phyloP scores from a whole-genome alignment of 2,888 invertebrate species.

The Drosophila atripex region DNA sequence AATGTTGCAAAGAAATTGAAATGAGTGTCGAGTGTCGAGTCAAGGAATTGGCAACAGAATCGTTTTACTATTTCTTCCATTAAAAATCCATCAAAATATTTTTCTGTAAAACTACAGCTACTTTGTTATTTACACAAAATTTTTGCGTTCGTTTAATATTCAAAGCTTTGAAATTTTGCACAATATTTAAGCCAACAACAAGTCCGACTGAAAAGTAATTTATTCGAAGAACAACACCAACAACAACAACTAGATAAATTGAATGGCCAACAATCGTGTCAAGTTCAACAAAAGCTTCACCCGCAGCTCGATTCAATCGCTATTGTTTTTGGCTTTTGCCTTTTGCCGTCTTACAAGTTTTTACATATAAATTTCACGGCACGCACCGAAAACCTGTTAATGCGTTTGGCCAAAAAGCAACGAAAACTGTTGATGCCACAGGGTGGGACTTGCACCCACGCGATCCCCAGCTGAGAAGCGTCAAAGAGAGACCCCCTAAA shows the following conservation, averaged over 20 bases:
- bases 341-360: constrained; percentile 44
- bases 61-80: neutral
- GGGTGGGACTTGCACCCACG: constrained; percentile 63
- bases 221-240: constrained; percentile 40
- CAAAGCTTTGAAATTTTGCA: constrained; percentile 66
- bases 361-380: constrained; percentile 61
- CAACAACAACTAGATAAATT: constrained; percentile 37
- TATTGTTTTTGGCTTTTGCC: constrained; percentile 33
- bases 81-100: neutral
- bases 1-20: constrained; percentile 31
- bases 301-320: constrained; percentile 52
- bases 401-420: constrained; percentile 55
- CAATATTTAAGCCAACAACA: constrained; percentile 52
- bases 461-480: constrained; percentile 21
- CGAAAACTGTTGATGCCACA: constrained; percentile 20
- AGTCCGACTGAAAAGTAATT: constrained; percentile 38
- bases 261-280: constrained; percentile 64
- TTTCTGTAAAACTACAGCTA: neutral
- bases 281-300: constrained; percentile 76
- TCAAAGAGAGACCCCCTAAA: neutral
- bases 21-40: constrained; percentile 23
- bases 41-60: constrained; percentile 21
- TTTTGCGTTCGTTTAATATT: constrained; percentile 59
- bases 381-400: constrained; percentile 72
- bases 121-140: constrained; percentile 3